phyloP scores from a whole-genome alignment of 2,888 invertebrate species.

The Eupithecia vulgata region DNA sequence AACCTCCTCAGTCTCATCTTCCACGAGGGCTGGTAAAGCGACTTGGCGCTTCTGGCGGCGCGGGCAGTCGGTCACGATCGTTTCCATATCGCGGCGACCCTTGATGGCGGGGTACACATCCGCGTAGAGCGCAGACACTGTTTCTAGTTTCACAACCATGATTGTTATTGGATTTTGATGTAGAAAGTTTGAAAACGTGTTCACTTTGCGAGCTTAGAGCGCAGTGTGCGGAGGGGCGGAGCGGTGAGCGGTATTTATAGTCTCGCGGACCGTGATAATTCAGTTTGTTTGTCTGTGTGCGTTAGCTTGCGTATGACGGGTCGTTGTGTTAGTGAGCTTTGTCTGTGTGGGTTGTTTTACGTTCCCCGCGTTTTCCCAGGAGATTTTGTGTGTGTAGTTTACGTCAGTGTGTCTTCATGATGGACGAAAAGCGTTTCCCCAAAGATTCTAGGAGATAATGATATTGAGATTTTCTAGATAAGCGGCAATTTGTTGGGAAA shows the following conservation, averaged over 20 bases:
- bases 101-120: conserved; percentile 66
- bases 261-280: conserved; percentile 53
- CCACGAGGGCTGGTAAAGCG: conserved; percentile 68
- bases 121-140: conserved; percentile 64
- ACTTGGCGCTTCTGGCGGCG: conserved; percentile 63
- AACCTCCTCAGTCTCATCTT: conserved; percentile 68
- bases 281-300: conserved; percentile 52
- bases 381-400: conserved; percentile 33
- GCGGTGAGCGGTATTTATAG: conserved; percentile 61
- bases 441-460: conserved; percentile 42
- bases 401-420: conserved; percentile 30
- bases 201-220: conserved; percentile 58
- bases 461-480: conserved; percentile 36
- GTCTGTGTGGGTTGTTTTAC: conserved; percentile 38
- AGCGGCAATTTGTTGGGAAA: conserved; percentile 39
- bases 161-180: conserved; percentile 33
- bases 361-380: conserved; percentile 39
- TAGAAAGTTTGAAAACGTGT: conserved; percentile 49
- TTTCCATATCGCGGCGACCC: conserved; percentile 61
- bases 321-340: conserved; percentile 34
- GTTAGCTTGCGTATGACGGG: conserved; percentile 53
- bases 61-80: conserved; percentile 59
- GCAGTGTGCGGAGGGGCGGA: conserved; percentile 66
- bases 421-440: conserved; percentile 47
- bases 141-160: conserved; percentile 75